phyloP scores from a whole-genome alignment of 1,140 invertebrate species.

The Drosophila rufa region DNA sequence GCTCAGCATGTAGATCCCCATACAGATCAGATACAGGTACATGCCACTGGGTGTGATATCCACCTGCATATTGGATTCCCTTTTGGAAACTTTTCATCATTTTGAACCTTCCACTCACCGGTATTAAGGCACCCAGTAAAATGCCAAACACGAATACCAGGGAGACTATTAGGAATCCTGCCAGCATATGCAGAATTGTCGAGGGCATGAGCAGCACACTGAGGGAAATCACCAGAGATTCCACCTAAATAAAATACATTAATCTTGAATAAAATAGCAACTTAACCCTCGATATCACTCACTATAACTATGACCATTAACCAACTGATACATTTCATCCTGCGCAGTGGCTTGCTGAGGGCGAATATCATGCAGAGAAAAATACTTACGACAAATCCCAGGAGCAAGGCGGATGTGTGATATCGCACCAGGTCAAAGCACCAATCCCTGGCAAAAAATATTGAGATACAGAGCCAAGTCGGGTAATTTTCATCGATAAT shows the following conservation, averaged over 20 bases:
- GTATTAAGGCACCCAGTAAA: constrained; percentile 1
- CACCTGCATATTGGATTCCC: constrained; percentile 11
- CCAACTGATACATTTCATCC: constrained; percentile 21
- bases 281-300: not conserved
- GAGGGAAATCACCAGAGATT: constrained; percentile 21
- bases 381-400: constrained; percentile 22
- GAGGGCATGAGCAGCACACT: constrained; percentile 6
- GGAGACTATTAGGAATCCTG: constrained; percentile 13
- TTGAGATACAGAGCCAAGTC: not conserved
- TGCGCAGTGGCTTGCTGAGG: constrained; percentile 9
- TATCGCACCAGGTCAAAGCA: not conserved
- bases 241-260: constrained; percentile 29
- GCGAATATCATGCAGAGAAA: constrained; percentile 32
- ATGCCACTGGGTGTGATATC: constrained; percentile 44
- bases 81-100: not conserved
- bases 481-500: too few relatives aligned
- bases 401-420: constrained; percentile 11
- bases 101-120: constrained; percentile 35
- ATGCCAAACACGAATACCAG: constrained; percentile 23
- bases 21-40: constrained; percentile 18
- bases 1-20: constrained; percentile 29
- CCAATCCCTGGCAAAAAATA: not conserved
- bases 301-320: constrained; percentile 23
- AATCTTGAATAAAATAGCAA: not conserved
- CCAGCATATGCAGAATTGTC: not conserved